Evolutionary conservation across 1,140 invertebrate species (phyloP).

Genomic region (Choristoneura fumiferana): DNA sequence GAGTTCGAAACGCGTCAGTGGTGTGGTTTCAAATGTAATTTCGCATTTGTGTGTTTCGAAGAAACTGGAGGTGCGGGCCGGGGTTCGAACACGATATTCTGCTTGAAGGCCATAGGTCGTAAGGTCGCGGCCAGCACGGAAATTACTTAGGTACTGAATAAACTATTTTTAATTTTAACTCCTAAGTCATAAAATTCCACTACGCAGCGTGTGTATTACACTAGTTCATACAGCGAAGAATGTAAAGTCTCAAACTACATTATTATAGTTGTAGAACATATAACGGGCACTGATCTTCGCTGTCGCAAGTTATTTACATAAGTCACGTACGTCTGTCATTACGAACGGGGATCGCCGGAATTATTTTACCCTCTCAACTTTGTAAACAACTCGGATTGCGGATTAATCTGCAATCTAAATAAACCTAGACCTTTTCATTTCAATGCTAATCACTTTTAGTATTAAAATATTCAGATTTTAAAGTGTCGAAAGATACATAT

Average conservation of each 20-base stretch:
- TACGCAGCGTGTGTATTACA: no score
- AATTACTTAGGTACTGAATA: no score
- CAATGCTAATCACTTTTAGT: slow-evolving; percentile 17
- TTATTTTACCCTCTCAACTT: slow-evolving; percentile 22
- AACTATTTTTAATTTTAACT: no score
- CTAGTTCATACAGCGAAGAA: no score
- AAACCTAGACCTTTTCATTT: slow-evolving; percentile 18
- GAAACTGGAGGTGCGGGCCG: no score
- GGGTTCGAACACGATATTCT: no score
- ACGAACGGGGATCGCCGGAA: slow-evolving; percentile 7
- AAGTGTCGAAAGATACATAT: neutral
- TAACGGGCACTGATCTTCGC: slow-evolving; percentile 32
- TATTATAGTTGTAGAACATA: slow-evolving; percentile 18
- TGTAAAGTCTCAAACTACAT: slow-evolving; percentile 14
- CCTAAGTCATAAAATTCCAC: no score
- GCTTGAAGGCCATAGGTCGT: no score
- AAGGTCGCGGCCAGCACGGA: no score
- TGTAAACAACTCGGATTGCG: slow-evolving; percentile 15
- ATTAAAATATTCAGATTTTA: slow-evolving; percentile 19
- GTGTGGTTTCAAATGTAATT: no score
- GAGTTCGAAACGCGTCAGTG: no score
- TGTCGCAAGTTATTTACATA: slow-evolving; percentile 35
- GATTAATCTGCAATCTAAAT: slow-evolving; percentile 17
- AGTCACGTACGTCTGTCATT: slow-evolving; percentile 34
- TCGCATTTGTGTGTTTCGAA: no score